These are phyloP conservation scores for Ichneumon xanthorius DNA, from an alignment of 2,888 invertebrate genomes.

Conservation along the genomic window DNA sequence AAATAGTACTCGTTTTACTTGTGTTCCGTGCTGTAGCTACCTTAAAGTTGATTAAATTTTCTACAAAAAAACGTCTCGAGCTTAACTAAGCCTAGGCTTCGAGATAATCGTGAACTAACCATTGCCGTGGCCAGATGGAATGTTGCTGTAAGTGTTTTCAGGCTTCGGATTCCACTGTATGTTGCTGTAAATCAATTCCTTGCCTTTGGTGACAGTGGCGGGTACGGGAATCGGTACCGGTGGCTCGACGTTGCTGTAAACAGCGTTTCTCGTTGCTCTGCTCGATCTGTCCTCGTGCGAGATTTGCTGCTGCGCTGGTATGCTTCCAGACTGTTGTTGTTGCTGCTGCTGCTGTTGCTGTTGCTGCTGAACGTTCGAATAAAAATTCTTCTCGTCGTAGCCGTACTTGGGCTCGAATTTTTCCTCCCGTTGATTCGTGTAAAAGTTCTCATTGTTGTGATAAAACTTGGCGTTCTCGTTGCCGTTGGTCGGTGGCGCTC, in stretches of 20 bases:
- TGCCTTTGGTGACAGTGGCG: slow-evolving; percentile 82
- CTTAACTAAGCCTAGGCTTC: not conserved
- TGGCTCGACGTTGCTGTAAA: slow-evolving; percentile 83
- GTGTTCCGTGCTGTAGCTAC: too few relatives aligned
- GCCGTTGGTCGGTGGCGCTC: slow-evolving; percentile 73
- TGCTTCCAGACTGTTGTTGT: slow-evolving; percentile 70
- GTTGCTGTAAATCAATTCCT: slow-evolving; percentile 86
- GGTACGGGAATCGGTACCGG: slow-evolving; percentile 76
- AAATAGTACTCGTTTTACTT: too few relatives aligned
- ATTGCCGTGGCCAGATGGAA: slow-evolving; percentile 80
- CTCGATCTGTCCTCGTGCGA: slow-evolving; percentile 75
- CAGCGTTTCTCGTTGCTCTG: slow-evolving; percentile 78
- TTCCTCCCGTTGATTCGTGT: slow-evolving; percentile 77
- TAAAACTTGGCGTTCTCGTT: slow-evolving; percentile 77
- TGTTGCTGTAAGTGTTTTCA: slow-evolving; percentile 88
- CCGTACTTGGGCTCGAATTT: slow-evolving; percentile 80
- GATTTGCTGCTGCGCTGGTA: slow-evolving; percentile 79
- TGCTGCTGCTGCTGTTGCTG: slow-evolving; percentile 62
- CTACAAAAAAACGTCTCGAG: too few relatives aligned
- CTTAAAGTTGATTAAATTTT: too few relatives aligned
- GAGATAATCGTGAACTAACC: slow-evolving; percentile 71
- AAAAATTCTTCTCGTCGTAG: slow-evolving; percentile 81
- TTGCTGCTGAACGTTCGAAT: slow-evolving; percentile 80
- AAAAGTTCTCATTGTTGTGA: slow-evolving; percentile 80
- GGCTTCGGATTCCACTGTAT: slow-evolving; percentile 85